Conservation (phyloP, 2,113 vertebrate species). For the Panthera tigris region DNA sequence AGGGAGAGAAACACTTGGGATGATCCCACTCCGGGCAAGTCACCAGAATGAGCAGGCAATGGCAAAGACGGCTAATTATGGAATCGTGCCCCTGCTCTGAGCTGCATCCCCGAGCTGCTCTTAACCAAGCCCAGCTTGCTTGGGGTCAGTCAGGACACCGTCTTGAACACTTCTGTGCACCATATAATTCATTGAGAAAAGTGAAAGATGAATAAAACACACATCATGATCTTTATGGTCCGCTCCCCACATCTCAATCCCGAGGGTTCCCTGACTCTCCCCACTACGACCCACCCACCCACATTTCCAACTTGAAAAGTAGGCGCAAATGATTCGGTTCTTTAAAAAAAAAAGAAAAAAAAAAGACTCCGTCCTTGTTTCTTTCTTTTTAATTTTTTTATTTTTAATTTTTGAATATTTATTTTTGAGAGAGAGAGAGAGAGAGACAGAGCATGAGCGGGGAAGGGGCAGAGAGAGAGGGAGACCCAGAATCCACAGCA, state of each 20-base stretch:
- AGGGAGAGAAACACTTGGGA: background rate
- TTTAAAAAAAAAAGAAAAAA: too few relatives aligned
- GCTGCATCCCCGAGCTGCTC: background rate
- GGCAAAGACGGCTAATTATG: background rate
- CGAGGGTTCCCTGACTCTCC: background rate
- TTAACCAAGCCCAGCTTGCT: background rate
- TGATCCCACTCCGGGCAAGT: accelerated
- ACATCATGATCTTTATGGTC: background rate
- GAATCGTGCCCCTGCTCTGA: background rate
- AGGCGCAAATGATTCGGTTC: background rate
- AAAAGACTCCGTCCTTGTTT: background rate
- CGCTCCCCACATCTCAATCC: background rate
- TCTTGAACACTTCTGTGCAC: background rate
- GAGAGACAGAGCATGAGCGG: too few relatives aligned
- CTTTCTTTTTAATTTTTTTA: background rate
- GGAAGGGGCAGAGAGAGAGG: too few relatives aligned
- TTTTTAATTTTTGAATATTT: too few relatives aligned
- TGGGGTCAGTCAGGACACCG: background rate
- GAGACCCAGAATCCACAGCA: too few relatives aligned
- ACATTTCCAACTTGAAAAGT: background rate
- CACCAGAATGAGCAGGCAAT: background rate
- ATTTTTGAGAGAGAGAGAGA: too few relatives aligned
- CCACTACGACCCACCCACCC: background rate
- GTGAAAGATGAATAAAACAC: background rate
- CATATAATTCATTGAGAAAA: background rate